Evolutionary conservation across 1,140 invertebrate genomes (phyloP).

Genomic region (Pygmarrhopalites habei): DNA sequence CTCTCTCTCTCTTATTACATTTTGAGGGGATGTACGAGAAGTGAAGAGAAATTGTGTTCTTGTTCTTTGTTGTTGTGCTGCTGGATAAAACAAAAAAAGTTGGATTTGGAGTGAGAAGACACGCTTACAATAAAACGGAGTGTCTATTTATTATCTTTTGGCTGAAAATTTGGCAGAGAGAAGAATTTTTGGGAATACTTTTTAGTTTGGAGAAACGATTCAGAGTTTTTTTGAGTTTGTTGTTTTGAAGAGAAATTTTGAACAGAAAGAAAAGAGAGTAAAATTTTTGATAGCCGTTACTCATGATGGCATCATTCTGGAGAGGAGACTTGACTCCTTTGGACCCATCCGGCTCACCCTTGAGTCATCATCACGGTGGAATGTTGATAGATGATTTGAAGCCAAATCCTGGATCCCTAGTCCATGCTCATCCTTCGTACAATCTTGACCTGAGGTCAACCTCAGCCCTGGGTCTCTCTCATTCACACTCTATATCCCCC

Average conservation of each 20-base stretch:
- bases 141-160: too few relatives aligned
- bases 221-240: too few relatives aligned
- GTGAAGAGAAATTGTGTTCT: too few relatives aligned
- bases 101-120: too few relatives aligned
- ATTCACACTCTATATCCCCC: slow-evolving; percentile 28
- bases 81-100: too few relatives aligned
- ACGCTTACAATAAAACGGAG: too few relatives aligned
- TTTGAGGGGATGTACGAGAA: too few relatives aligned
- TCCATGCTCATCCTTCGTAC: slow-evolving; percentile 38
- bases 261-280: neutral
- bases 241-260: neutral
- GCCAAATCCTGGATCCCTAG: slow-evolving; percentile 20
- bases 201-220: too few relatives aligned
- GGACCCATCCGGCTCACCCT: slow-evolving; percentile 34
- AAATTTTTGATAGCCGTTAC: neutral
- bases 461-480: slow-evolving; percentile 13
- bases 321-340: slow-evolving; percentile 33
- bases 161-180: too few relatives aligned
- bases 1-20: too few relatives aligned
- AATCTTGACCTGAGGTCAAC: slow-evolving; percentile 38
- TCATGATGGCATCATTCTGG: slow-evolving; percentile 37
- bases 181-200: too few relatives aligned
- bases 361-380: slow-evolving; percentile 29
- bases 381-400: slow-evolving; percentile 38
- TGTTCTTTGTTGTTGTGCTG: too few relatives aligned